Evolutionary conservation across 2,888 invertebrate genomes (phyloP).

Genomic region (Dorcus hopei): DNA sequence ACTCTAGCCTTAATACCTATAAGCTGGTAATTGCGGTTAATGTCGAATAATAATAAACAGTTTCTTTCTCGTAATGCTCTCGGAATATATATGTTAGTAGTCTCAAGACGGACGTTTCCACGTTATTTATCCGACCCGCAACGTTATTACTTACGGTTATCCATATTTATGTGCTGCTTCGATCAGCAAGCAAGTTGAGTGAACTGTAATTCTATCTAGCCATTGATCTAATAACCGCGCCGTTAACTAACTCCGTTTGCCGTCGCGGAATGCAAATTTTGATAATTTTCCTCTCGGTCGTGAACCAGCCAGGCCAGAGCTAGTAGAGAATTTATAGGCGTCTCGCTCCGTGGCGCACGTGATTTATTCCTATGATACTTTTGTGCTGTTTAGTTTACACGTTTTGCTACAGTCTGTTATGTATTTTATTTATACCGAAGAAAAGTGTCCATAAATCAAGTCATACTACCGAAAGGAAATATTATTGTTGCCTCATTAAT

Average conservation of each 20-base stretch:
- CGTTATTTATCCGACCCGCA: no score
- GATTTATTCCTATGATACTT: conserved; percentile 5
- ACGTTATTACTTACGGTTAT: neutral
- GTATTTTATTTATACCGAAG: neutral
- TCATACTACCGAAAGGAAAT: neutral
- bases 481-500: neutral
- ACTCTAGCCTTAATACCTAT: no score
- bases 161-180: neutral
- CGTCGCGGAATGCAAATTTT: conserved; percentile 6
- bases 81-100: no score
- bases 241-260: neutral
- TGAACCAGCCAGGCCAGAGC: no score
- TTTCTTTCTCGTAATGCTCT: no score
- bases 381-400: conserved; percentile 8
- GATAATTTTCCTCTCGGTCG: conserved; percentile 1
- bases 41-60: no score
- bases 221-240: conserved; percentile 17
- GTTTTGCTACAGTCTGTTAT: conserved; percentile 1
- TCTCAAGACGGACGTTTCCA: no score
- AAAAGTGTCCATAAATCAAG: neutral
- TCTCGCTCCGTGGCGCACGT: conserved; percentile 3
- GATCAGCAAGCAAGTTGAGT: conserved; percentile 12
- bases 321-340: neutral
- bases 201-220: conserved; percentile 22
- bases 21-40: no score